Base-by-base conservation (phyloP, 2,888 invertebrate species). In the Sesia apiformis region DNA sequence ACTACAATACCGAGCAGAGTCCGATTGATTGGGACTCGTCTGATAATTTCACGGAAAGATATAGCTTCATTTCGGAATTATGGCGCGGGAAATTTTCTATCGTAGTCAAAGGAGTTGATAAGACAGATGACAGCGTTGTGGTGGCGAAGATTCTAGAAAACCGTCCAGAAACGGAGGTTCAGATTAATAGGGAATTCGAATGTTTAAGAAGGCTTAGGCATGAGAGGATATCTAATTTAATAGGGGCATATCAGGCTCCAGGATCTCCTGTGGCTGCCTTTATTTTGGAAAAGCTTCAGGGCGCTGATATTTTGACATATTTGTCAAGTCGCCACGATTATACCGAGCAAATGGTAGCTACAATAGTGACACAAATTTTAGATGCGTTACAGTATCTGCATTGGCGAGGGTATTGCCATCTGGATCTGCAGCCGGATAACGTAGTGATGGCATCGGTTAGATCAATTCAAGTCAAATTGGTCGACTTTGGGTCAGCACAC, bases 371-470 rank as follows among this genome's bases (percentile, higher is more conserved):
- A 3, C 98, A 99, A 87, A 86, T 97, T 0, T 83, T 97, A 56
- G 97, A 98, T 71, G 98, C 94, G 0, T 86, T 98, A 0, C 98
- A 98, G 81, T 99, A 98, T 80, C 88, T 99, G 49, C 98, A 99
- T 81, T 98, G 98, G 95, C 92, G 96, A 67, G 97, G 97, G 3
- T 93, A 94, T 63, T 95, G 95, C 65, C 97, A 97, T 78, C 84
- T 98, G 59, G 95, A 98, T 77, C 89, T 98, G 52, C 97, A 98
- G 79, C 98, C 98, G 0, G 97, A 98, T 74, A 99, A 99, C 80
- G 92, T 99, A 39, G 96, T 98, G 3, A 96, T 98, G 94, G 93
- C 95, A 1, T 94, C 94, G 0, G 94, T 96, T 8, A 90, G 97
- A 62, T 94, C 95, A 0, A 92, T 95, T 5, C 94, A 96, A 78